phyloP scores from a whole-genome alignment of 2,113 vertebrate genomes.

The Sarotherodon lohbergeri region DNA sequence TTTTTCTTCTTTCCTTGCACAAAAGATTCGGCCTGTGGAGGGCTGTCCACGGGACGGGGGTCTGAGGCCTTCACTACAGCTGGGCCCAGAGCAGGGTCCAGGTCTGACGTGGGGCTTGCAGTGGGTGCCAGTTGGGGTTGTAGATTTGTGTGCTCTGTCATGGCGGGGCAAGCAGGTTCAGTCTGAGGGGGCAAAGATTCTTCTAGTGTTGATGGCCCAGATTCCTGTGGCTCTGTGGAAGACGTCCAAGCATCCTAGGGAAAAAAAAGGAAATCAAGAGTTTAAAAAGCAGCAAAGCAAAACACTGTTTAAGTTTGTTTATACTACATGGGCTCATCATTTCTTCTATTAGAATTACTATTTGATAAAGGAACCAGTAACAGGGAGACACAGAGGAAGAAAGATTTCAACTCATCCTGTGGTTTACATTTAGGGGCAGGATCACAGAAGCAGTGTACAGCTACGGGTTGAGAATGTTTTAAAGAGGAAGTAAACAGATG shows the following conservation, averaged over 20 bases:
- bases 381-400: not conserved
- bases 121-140: not conserved
- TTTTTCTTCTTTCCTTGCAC: constrained; percentile 78
- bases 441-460: not conserved
- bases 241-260: constrained; percentile 53
- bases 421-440: not conserved
- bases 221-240: constrained; percentile 32
- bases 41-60: constrained; percentile 8
- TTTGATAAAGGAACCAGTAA: not conserved
- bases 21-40: constrained; percentile 24
- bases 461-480: not conserved
- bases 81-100: not conserved
- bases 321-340: not conserved
- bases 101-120: not conserved
- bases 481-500: not conserved
- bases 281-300: not conserved
- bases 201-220: constrained; percentile 6
- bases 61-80: not conserved
- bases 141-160: not conserved
- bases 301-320: no score
- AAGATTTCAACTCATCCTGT: not conserved
- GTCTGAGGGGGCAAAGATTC: not conserved
- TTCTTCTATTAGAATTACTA: not conserved
- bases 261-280: not conserved
- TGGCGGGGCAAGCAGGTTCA: not conserved